phyloP scores from a whole-genome alignment of 1,140 invertebrate genomes.

The Cephus cinctus region DNA sequence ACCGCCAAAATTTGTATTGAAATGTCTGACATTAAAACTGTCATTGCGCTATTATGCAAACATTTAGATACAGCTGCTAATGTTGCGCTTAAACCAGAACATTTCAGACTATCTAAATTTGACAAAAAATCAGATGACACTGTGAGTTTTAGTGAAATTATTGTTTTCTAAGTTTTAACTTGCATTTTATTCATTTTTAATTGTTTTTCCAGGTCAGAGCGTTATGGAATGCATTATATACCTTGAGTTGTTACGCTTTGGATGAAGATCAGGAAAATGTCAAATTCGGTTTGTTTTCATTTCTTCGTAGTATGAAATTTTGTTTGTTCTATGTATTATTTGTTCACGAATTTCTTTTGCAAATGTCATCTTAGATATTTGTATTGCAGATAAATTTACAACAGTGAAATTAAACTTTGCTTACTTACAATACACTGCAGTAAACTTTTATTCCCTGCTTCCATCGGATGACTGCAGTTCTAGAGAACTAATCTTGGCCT shows the following conservation, averaged over 20 bases:
- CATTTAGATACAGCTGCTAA: slow-evolving; percentile 27
- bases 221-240: slow-evolving; percentile 29
- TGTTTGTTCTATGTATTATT: slow-evolving; percentile 2
- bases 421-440: slow-evolving; percentile 34
- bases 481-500: slow-evolving; percentile 32
- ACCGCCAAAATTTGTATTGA: no score
- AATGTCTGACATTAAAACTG: slow-evolving; percentile 34
- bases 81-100: slow-evolving; percentile 28
- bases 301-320: slow-evolving; percentile 3
- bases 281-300: slow-evolving; percentile 14
- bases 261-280: slow-evolving; percentile 21
- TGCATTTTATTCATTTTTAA: not conserved
- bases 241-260: slow-evolving; percentile 25
- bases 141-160: slow-evolving; percentile 24
- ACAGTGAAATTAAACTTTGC: slow-evolving; percentile 38
- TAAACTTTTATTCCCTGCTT: slow-evolving; percentile 33
- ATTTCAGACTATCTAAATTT: slow-evolving; percentile 35
- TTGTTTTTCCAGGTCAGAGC: slow-evolving; percentile 15
- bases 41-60: slow-evolving; percentile 30
- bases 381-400: slow-evolving; percentile 28
- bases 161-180: not conserved
- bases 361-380: not conserved
- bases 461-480: slow-evolving; percentile 11
- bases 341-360: not conserved
- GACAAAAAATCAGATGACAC: slow-evolving; percentile 19